Evolutionary conservation across 2,113 vertebrate genomes (phyloP), one percentile per base, ranked within the genome.

Genomic region (Speoplatyrhinus poulsoni): DNA sequence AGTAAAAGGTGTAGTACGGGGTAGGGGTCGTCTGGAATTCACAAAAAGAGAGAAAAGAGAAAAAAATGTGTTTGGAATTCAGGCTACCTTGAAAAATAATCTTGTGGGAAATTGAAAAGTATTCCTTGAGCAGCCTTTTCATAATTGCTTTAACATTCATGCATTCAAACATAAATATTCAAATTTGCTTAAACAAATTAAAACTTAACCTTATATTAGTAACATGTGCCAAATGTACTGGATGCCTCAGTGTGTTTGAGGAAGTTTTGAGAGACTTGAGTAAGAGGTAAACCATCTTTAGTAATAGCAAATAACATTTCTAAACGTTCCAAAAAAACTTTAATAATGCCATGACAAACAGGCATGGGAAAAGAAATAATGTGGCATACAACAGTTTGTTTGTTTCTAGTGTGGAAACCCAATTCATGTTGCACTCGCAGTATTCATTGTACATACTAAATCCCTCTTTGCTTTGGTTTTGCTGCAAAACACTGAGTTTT

Each of bases 1-100:
- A 93, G 80, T 88, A 93, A 75, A 93, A 92, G 9, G 91, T 93
- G 87, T 93, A 93, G 77, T 93, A 93, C 0, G 90, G 90, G 0
- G 83, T 76, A 0, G 82, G 67, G 7, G 86, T 81, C 58, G 77
- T 78, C 91, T 92, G 72, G 6, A 47, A 56, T 12, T 77, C 9
- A 50, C 5, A 9, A 17, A 26, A 26, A 26, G 26, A 26, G 26
- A 26, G 1, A 26, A 26, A 26, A 26, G 26, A 19, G 53, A 3
- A 16, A 15, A 9, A n/a, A 17, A 55, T 16, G 16, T n/a, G 3
- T 17, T 55, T n/a, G 9, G n/a, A 6, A 15, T 17, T 55, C 12
- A 41, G 4, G 36, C 5, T 41, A 6, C 36, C 7, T 41, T 41
- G 36, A 8, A 41, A 6, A 8, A 8, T 5, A 6, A 41, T 8